Evolutionary conservation across 1,140 invertebrate species (phyloP), one percentile per base, ranked within the genome.

Genomic region (Leptinotarsa lineolata): DNA sequence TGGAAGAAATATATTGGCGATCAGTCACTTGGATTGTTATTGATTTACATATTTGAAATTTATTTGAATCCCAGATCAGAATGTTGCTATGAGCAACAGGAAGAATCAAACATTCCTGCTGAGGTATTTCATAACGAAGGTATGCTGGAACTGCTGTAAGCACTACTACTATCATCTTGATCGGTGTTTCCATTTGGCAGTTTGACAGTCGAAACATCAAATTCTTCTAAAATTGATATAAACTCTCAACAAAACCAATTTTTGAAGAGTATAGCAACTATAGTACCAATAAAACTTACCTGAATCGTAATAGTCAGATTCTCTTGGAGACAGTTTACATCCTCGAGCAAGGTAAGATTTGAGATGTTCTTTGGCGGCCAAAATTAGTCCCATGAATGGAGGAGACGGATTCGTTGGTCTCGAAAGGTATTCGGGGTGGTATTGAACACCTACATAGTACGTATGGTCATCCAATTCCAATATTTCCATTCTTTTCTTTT

Each of bases 381-480:
- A 87, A 77, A 99, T 92, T 2, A 99, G 87, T 68, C 98, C 98
- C 71, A 99, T 86, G 83, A 98, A 99, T 4, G 97, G 96, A 4
- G 98, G 95, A 45, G 96, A 98, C 0, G 98, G 97, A 76, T 92
- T 93, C 67, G 98, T 85, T 0, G 98, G 97, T 1, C 97, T 88
- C 1, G 95, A 97, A 66, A 98, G 87, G 85, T 99, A 99, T 84
- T 99, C 98, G 0, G 98, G 98, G 86, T 99, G 98, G 85, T 94
- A 99, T 85, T 99, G 98, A 0, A 97, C 96, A 0, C 93, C 95
- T 15, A 98, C 94, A 86, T 94, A 99, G 84, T 95, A 99, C 1
- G 92, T 93, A 87, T 99, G 97, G 76, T 87, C 87, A 0, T 83
- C 85, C 30, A 93, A 85, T 84, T 90, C 90, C 18, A 91, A 89